Evolutionary conservation across 2,113 vertebrate species (phyloP).

Genomic region (Phyllostomus hastatus): DNA sequence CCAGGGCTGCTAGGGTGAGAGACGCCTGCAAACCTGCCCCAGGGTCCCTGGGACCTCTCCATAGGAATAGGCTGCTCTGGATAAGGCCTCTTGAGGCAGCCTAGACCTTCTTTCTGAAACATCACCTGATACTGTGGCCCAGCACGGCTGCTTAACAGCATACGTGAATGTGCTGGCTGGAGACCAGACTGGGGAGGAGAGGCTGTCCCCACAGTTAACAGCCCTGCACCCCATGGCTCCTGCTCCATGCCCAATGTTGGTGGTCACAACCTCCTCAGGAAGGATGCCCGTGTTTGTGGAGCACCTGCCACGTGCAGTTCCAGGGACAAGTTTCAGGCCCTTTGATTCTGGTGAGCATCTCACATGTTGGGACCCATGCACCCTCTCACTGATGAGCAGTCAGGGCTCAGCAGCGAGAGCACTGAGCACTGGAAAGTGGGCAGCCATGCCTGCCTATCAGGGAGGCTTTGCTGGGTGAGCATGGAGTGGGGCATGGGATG

Average conservation of each 20-base stretch:
- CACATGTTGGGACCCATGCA: background rate
- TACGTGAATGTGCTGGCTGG: rapidly evolving
- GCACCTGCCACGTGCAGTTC: rapidly evolving
- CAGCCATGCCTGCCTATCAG: background rate
- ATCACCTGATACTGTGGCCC: rapidly evolving
- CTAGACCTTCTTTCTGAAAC: too few relatives aligned
- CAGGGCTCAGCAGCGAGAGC: background rate
- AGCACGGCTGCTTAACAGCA: too few relatives aligned
- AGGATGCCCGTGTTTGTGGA: background rate
- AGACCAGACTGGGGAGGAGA: rapidly evolving
- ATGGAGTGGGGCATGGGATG: too few relatives aligned
- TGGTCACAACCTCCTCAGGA: background rate
- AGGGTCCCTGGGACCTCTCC: rapidly evolving
- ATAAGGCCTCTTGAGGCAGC: background rate
- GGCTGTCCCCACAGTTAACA: background rate
- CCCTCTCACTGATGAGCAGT: background rate
- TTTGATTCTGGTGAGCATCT: background rate
- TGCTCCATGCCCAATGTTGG: rapidly evolving
- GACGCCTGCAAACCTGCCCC: rapidly evolving
- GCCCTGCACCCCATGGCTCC: rapidly evolving
- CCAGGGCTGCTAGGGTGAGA: background rate
- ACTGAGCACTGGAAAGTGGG: background rate
- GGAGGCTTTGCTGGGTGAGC: background rate
- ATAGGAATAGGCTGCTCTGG: background rate
- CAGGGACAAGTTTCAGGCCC: rapidly evolving